Base-by-base conservation (phyloP, 1,140 invertebrate species). In the Macrostomum lignano region DNA sequence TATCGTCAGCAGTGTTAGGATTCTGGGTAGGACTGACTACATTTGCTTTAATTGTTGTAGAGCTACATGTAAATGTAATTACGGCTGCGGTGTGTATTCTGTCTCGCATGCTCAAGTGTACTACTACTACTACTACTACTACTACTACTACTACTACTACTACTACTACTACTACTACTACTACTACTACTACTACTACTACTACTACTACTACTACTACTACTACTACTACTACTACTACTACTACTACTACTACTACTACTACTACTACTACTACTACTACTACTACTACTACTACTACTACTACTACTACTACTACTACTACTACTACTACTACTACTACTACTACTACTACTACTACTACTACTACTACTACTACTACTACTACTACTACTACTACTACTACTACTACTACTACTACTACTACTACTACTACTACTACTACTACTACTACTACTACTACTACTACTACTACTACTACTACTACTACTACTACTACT, bases 271-370 rank as follows among this genome's bases (percentile, higher is more conserved):
- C 37, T 38, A 26, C 37, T 38, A 38, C 37, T 38, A 38, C 37
- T 38, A 38, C 37, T 38, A 38, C 37, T 38, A 38, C 37, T 38
- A 38, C 35, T 38, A 38, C 37, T 38, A 38, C 37, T 38, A 31
- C 37, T 38, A 38, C 37, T 38, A 28, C 37, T 38, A 38, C 38
- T 38, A 37, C 38, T 38, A 38, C 37, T 38, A 38, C 37, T 38
- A 19, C 37, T 38, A 38, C 37, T 38, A 38, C 37, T 38, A 38
- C 37, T 38, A 38, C 37, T 38, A 38, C 37, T 38, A 31, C 37
- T 38, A 38, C 37, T 38, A 38, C 37, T 38, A 38, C 37, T 38
- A 38, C 37, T 38, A 38, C 37, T 38, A 38, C 37, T 38, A 38
- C 37, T 38, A 38, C 37, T 38, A 38, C 37, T 38, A 38, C 37